A percentile compares a stretch with the other conserved stretches of the same genome.
Evolutionary conservation across 2,113 vertebrate genomes (phyloP).

Genomic region (Vireo altiloquus): DNA sequence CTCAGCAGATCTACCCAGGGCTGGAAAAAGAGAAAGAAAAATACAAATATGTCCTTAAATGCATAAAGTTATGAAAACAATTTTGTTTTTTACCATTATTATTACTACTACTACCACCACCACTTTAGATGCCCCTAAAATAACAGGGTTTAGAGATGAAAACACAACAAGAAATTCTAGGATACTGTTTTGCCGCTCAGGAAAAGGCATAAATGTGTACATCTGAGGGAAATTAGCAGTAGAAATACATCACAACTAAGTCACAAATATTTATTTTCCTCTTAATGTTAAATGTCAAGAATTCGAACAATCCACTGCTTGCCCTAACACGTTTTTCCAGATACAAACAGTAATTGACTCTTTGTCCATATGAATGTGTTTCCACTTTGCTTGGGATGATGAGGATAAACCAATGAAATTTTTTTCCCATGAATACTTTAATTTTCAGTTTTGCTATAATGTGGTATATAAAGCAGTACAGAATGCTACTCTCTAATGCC

Average conservation of each 20-base stretch:
- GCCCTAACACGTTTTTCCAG: not conserved
- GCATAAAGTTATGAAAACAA: not conserved
- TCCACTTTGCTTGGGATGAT: not conserved
- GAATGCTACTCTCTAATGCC: not conserved
- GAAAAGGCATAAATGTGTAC: not conserved
- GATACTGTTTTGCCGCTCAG: not conserved
- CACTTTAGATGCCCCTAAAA: not conserved
- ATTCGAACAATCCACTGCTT: not conserved
- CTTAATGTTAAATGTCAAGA: not conserved
- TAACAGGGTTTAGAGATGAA: not conserved
- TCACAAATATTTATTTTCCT: not conserved
- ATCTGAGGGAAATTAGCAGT: not conserved
- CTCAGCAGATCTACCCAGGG: constrained; percentile 85
- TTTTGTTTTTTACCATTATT: not conserved
- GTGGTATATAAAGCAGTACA: not conserved
- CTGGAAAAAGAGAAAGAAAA: constrained; percentile 58
- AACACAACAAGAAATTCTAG: not conserved
- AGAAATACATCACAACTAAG: not conserved
- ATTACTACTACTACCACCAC: not conserved
- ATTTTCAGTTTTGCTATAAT: not conserved
- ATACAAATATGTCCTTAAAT: not conserved
- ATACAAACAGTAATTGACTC: not conserved
- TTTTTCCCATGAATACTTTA: not conserved
- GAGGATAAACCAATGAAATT: not conserved
- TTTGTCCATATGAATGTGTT: not conserved